phyloP scores from a whole-genome alignment of 2,113 vertebrate species.

The Aegotheles bennettii region DNA sequence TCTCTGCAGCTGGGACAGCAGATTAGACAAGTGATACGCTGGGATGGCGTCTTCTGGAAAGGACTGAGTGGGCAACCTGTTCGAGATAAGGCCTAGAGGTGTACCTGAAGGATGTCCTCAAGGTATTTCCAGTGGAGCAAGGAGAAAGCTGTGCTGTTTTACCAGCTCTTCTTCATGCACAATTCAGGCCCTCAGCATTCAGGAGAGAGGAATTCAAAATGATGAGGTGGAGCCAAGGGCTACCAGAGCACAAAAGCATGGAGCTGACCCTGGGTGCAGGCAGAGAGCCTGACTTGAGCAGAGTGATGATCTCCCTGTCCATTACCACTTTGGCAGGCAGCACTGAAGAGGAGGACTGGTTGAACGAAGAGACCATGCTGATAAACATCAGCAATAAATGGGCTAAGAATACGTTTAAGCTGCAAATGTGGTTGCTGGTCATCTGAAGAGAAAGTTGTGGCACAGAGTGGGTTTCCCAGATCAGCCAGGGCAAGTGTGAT shows the following conservation, averaged over 20 bases:
- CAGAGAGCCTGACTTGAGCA: background rate
- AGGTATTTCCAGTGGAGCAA: background rate
- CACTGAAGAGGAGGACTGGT: background rate
- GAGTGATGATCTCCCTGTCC: background rate
- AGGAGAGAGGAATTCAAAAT: background rate
- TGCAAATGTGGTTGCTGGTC: background rate
- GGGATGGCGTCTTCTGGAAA: background rate
- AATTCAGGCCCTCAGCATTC: background rate
- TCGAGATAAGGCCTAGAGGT: background rate
- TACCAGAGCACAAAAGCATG: background rate
- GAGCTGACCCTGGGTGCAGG: background rate
- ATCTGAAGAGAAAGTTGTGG: background rate
- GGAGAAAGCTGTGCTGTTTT: background rate
- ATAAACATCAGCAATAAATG: background rate
- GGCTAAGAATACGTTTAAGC: background rate
- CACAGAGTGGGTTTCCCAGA: background rate
- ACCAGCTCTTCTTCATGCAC: background rate
- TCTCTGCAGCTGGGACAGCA: background rate
- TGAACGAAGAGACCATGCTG: background rate
- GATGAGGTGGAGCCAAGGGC: background rate
- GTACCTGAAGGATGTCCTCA: background rate
- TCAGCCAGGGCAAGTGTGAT: background rate
- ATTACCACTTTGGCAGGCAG: background rate
- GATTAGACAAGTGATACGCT: rapidly evolving
- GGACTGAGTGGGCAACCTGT: background rate